Conservation (phyloP, 1,140 invertebrate genomes). For the Zelostemma sp. region DNA sequence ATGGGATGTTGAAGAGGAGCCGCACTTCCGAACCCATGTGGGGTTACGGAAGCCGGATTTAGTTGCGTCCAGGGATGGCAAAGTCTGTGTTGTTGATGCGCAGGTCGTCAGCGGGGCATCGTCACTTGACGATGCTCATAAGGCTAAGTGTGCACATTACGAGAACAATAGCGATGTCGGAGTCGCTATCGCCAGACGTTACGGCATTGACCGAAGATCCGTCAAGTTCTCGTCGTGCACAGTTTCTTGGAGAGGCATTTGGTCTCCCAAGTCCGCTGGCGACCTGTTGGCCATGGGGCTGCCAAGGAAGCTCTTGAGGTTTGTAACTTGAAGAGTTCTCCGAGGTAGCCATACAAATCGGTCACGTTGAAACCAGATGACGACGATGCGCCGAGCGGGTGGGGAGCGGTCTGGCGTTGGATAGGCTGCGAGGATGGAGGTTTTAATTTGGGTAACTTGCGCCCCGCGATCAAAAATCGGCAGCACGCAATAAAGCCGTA, state of each 20-base stretch:
- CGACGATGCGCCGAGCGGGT: neutral
- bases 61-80: conserved; percentile 10
- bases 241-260: too few relatives aligned
- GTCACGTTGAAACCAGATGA: conserved; percentile 40
- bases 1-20: conserved; percentile 28
- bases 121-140: neutral
- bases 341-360: conserved; percentile 34
- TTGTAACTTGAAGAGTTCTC: conserved; percentile 31
- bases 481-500: too few relatives aligned
- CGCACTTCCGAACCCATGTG: conserved; percentile 1
- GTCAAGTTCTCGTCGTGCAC: too few relatives aligned
- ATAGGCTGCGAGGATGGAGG: too few relatives aligned
- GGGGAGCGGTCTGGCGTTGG: too few relatives aligned
- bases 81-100: conserved; percentile 27
- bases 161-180: neutral
- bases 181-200: neutral
- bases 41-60: conserved; percentile 39
- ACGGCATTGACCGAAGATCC: conserved; percentile 13
- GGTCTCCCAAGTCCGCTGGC: too few relatives aligned
- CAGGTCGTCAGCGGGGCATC: conserved; percentile 29
- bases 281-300: too few relatives aligned
- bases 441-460: too few relatives aligned
- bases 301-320: neutral
- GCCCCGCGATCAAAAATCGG: too few relatives aligned
- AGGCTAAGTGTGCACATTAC: neutral